Evolutionary conservation across 2,113 vertebrate genomes (phyloP).

Genomic region (Dicrurus megarhynchus): DNA sequence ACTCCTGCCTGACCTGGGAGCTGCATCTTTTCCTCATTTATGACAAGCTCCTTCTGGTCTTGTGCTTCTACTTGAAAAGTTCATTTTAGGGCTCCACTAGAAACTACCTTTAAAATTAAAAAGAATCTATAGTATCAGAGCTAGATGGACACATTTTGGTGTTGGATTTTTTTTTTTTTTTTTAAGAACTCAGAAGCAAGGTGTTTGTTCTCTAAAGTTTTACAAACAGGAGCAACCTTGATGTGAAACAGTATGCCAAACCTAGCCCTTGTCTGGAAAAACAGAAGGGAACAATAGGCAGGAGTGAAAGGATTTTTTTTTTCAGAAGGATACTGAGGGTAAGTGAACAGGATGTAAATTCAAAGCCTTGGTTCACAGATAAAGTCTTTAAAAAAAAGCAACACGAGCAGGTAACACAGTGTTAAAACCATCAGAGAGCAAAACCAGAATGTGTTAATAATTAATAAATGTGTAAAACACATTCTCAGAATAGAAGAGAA

Average conservation of each 20-base stretch:
- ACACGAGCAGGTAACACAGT: not conserved
- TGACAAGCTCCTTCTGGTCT: not conserved
- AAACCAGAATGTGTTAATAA: not conserved
- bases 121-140: not conserved
- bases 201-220: not conserved
- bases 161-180: not conserved
- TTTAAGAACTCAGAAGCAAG: not conserved
- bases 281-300: constrained; percentile 19
- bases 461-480: not conserved
- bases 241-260: not conserved
- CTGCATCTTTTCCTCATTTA: not conserved
- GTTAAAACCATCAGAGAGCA: not conserved
- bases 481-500: not conserved
- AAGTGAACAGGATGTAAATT: constrained; percentile 33
- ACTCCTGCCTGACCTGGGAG: not conserved
- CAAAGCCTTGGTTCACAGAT: not conserved
- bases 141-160: not conserved
- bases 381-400: not conserved
- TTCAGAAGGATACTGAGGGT: not conserved
- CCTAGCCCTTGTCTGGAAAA: not conserved
- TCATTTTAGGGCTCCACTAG: not conserved
- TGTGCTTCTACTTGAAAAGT: not conserved
- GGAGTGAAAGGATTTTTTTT: not conserved
- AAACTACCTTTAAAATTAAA: not conserved
- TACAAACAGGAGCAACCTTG: not conserved